These are phyloP conservation scores for Drosophila algonquin DNA, from an alignment of 2,888 invertebrate species.

Conservation along the genomic window DNA sequence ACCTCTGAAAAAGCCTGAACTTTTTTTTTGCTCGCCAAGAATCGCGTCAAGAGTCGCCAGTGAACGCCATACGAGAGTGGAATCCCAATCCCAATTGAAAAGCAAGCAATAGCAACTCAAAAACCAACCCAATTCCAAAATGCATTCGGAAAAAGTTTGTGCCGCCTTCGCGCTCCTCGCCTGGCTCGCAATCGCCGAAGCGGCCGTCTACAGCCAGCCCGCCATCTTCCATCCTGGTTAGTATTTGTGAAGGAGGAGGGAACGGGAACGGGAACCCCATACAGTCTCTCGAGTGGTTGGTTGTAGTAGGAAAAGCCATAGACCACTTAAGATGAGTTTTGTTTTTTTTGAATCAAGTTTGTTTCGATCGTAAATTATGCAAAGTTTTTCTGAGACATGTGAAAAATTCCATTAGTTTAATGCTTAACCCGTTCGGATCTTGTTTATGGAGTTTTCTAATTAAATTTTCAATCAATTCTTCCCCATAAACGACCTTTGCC, in stretches of 20 bases:
- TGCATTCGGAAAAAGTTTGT: conserved; percentile 77
- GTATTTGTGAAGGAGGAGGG: conserved; percentile 52
- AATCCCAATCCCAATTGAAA: conserved; percentile 2
- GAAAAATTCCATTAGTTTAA: conserved; percentile 33
- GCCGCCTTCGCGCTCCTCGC: conserved; percentile 62
- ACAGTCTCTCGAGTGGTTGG: too few relatives aligned
- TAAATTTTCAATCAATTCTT: conserved; percentile 55
- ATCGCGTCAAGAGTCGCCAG: conserved; percentile 9
- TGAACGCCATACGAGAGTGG: conserved; percentile 34
- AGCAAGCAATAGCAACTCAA: background rate
- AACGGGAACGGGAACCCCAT: too few relatives aligned
- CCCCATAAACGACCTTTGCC: conserved; percentile 53
- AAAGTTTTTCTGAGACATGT: conserved; percentile 5
- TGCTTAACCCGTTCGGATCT: background rate
- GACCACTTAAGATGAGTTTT: background rate
- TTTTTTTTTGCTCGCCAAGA: too few relatives aligned
- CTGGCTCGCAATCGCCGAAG: conserved; percentile 69
- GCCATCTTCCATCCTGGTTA: conserved; percentile 81
- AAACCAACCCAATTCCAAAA: conserved; percentile 48
- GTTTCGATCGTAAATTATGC: conserved; percentile 10
- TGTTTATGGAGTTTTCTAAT: conserved; percentile 48
- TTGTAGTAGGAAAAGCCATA: background rate
- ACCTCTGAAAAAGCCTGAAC: conserved; percentile 16
- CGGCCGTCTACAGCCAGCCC: conserved; percentile 80
- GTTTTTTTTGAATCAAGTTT: conserved; percentile 25